phyloP scores from a whole-genome alignment of 1,140 invertebrate species.

The Hylaeus volcanicus region DNA sequence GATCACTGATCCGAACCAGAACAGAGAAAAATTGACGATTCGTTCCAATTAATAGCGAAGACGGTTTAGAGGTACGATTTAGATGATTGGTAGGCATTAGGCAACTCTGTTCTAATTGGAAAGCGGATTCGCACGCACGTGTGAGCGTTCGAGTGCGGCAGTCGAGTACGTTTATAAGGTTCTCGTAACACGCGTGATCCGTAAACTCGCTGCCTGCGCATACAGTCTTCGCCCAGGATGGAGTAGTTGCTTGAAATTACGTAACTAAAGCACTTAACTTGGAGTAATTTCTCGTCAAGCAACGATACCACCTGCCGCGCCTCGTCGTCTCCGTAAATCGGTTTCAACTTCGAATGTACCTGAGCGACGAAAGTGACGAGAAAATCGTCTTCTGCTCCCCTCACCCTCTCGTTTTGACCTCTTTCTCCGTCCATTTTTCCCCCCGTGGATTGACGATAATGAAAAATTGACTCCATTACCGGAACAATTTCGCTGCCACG shows the following conservation, averaged over 20 bases:
- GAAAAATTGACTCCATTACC: slow-evolving; percentile 7
- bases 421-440: neutral
- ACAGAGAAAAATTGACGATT: too few relatives aligned
- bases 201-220: slow-evolving; percentile 35
- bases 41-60: too few relatives aligned
- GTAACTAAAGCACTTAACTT: slow-evolving; percentile 53
- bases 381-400: neutral
- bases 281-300: slow-evolving; percentile 49
- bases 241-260: slow-evolving; percentile 38
- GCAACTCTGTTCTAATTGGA: neutral
- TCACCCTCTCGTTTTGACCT: neutral
- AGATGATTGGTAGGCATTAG: neutral
- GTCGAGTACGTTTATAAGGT: slow-evolving; percentile 37
- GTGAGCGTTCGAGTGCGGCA: slow-evolving; percentile 9
- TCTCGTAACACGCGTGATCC: slow-evolving; percentile 34
- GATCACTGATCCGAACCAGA: too few relatives aligned
- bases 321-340: slow-evolving; percentile 35
- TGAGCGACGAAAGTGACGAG: neutral
- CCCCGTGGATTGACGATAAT: neutral
- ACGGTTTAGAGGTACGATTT: neutral
- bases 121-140: neutral
- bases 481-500: neutral
- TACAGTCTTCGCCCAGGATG: slow-evolving; percentile 14
- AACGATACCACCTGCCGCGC: slow-evolving; percentile 38
- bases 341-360: slow-evolving; percentile 38